phyloP scores from a whole-genome alignment of 2,888 invertebrate genomes.

The Anticlea derivata region DNA sequence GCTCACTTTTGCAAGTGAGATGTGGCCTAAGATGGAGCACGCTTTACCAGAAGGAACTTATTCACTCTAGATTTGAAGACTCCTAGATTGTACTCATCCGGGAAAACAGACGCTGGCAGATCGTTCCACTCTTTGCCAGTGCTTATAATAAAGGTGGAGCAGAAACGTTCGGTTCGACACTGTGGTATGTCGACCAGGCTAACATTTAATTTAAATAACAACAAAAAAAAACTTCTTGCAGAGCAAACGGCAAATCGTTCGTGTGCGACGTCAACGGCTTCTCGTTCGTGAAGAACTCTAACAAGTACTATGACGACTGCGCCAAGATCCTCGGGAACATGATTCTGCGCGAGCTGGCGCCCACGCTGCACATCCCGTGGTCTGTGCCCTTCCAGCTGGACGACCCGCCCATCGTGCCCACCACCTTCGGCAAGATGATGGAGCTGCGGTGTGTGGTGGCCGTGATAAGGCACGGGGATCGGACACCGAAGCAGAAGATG shows the following conservation, averaged over 20 bases:
- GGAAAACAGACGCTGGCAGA: no score
- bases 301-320: slow-evolving; percentile 99
- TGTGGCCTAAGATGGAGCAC: no score
- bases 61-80: no score
- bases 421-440: slow-evolving; percentile 99
- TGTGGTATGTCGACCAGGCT: no score
- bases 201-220: no score
- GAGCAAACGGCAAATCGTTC: slow-evolving; percentile 99
- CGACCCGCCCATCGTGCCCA: slow-evolving; percentile 99
- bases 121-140: no score
- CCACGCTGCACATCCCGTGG: slow-evolving; percentile 98
- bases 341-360: slow-evolving; percentile 97
- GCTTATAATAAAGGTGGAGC: no score
- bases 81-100: no score
- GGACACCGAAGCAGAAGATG: slow-evolving; percentile 99
- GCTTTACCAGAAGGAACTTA: no score
- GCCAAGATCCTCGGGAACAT: slow-evolving; percentile 99
- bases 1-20: no score
- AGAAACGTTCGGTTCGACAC: no score
- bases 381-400: slow-evolving; percentile 98
- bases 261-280: slow-evolving; percentile 99
- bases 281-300: slow-evolving; percentile 99
- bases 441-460: slow-evolving; percentile 97
- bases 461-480: slow-evolving; percentile 98
- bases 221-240: no score